These are phyloP conservation scores for Pilophorus perplexus DNA, from an alignment of 2,888 invertebrate genomes.

Conservation along the genomic window DNA sequence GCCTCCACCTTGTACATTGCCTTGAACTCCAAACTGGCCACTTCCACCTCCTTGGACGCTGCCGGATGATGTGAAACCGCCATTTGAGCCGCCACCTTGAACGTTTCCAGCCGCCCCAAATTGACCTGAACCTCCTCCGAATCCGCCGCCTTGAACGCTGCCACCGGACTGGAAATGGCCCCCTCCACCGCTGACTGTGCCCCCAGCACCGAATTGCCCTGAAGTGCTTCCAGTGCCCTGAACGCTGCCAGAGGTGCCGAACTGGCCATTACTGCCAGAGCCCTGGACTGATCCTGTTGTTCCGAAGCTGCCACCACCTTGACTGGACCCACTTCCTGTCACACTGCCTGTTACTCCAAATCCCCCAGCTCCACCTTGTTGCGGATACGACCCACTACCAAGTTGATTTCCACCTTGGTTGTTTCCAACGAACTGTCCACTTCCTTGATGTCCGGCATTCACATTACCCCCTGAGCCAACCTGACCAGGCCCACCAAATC, in stretches of 20 bases:
- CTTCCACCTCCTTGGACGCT: slow-evolving; percentile 32
- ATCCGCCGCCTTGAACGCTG: slow-evolving; percentile 38
- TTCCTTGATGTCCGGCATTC: neutral
- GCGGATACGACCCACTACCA: neutral
- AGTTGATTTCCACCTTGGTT: slow-evolving; percentile 19
- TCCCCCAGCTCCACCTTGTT: neutral
- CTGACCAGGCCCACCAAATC: slow-evolving; percentile 3
- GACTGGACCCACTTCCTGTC: slow-evolving; percentile 30
- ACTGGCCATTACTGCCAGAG: slow-evolving; percentile 21
- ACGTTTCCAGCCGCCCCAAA: slow-evolving; percentile 28
- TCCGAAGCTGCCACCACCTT: slow-evolving; percentile 30
- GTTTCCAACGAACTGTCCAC: neutral
- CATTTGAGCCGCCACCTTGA: slow-evolving; percentile 18
- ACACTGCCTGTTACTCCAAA: slow-evolving; percentile 27
- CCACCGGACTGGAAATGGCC: slow-evolving; percentile 39
- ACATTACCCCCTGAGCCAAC: neutral
- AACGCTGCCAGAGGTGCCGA: slow-evolving; percentile 29
- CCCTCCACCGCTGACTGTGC: slow-evolving; percentile 18
- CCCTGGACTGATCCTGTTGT: slow-evolving; percentile 24
- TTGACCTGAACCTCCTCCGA: slow-evolving; percentile 36
- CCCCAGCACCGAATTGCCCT: slow-evolving; percentile 40
- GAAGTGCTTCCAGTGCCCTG: slow-evolving; percentile 28
- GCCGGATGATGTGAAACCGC: slow-evolving; percentile 27
- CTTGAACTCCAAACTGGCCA: slow-evolving; percentile 16
- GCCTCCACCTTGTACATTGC: slow-evolving; percentile 28